phyloP scores from a whole-genome alignment of 1,140 invertebrate genomes.

The Trypoxylus dichotomus region DNA sequence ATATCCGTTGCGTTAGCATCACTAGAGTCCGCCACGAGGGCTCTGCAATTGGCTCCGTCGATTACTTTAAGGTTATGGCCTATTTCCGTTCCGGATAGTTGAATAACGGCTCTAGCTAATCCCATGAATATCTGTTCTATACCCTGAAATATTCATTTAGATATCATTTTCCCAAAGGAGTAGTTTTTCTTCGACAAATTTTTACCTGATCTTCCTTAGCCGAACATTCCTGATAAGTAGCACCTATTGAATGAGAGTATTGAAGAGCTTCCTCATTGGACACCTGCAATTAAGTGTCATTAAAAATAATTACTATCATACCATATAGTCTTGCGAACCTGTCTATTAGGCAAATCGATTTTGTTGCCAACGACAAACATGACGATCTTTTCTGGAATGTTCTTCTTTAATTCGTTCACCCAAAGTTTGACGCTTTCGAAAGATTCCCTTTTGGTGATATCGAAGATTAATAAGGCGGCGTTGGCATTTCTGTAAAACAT shows the following conservation, averaged over 20 bases:
- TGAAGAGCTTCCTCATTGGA: slow-evolving; percentile 67
- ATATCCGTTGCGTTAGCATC: slow-evolving; percentile 57
- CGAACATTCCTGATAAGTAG: slow-evolving; percentile 81
- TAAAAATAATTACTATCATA: background rate
- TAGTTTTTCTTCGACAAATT: slow-evolving; percentile 20
- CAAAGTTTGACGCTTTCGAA: slow-evolving; percentile 77
- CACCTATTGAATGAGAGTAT: slow-evolving; percentile 82
- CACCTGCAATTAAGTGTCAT: slow-evolving; percentile 52
- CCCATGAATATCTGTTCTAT: slow-evolving; percentile 70
- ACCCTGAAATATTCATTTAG: slow-evolving; percentile 54
- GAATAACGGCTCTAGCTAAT: slow-evolving; percentile 63
- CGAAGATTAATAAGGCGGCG: slow-evolving; percentile 84
- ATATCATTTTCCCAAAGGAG: slow-evolving; percentile 23
- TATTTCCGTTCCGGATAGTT: slow-evolving; percentile 55
- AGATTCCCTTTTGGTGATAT: slow-evolving; percentile 74
- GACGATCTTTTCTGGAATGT: slow-evolving; percentile 74
- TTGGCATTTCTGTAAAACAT: slow-evolving; percentile 93
- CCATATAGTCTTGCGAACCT: background rate
- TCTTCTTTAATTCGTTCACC: slow-evolving; percentile 77
- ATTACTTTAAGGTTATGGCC: slow-evolving; percentile 55
- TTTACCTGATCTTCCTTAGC: slow-evolving; percentile 73
- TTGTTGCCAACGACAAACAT: slow-evolving; percentile 86
- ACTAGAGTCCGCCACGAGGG: slow-evolving; percentile 53
- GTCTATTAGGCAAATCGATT: slow-evolving; percentile 64
- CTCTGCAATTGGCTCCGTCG: slow-evolving; percentile 54